These are phyloP conservation scores for Trochalopteron elliotii DNA, from an alignment of 2,113 vertebrate genomes.

Conservation along the genomic window DNA sequence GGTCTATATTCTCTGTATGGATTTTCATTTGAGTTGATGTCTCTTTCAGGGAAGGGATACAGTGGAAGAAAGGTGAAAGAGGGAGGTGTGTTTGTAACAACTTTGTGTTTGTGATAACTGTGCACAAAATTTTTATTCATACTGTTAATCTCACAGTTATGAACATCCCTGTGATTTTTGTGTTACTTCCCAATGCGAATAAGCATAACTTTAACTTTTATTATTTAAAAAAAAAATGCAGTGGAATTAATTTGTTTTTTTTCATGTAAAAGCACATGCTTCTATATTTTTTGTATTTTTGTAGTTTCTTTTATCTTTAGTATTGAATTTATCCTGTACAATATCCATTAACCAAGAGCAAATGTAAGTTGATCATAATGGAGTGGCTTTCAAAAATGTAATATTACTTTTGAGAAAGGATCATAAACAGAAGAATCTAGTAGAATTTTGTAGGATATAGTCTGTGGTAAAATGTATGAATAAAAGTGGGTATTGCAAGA, in stretches of 20 bases:
- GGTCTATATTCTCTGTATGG: background rate
- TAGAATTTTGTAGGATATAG: background rate
- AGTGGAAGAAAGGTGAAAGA: background rate
- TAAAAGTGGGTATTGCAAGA: background rate
- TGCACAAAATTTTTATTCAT: background rate
- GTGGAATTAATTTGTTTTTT: background rate
- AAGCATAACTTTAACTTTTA: background rate
- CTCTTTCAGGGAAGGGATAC: background rate
- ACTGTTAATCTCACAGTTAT: background rate
- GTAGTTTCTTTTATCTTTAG: background rate
- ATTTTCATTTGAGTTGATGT: background rate
- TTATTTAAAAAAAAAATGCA: background rate
- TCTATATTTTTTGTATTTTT: background rate
- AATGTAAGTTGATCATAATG: background rate
- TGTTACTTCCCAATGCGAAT: background rate
- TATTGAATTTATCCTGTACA: background rate
- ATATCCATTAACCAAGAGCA: background rate
- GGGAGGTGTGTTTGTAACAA: background rate
- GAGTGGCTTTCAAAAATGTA: background rate
- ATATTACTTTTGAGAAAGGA: background rate
- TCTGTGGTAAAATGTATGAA: background rate
- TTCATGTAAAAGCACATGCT: background rate
- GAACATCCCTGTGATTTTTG: background rate
- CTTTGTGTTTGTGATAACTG: background rate
- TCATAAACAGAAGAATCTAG: background rate